These are phyloP conservation scores for Notolepis coatsorum DNA, from an alignment of 2,797 vertebrate species.

Conservation along the genomic window DNA sequence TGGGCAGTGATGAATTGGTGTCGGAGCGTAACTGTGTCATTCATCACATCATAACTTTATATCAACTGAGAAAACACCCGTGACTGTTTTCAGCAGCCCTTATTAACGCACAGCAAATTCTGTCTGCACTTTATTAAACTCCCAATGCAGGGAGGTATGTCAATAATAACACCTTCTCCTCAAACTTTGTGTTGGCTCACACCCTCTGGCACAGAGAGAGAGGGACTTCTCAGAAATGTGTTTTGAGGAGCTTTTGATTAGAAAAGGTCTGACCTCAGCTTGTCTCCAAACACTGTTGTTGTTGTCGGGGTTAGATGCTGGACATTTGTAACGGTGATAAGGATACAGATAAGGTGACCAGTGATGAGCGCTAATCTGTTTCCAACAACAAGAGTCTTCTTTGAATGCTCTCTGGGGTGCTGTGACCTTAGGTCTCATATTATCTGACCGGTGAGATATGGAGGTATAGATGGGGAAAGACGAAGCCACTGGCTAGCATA, in stretches of 20 bases:
- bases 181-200: neutral
- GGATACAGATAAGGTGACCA: constrained; percentile 2
- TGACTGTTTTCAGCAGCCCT: neutral
- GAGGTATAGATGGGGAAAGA: neutral
- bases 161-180: neutral
- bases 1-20: no score
- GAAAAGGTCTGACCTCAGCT: neutral
- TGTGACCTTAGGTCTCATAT: neutral
- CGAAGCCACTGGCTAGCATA: neutral
- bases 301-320: neutral
- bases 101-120: neutral
- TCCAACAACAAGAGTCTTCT: neutral
- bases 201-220: neutral
- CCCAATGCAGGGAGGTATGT: neutral
- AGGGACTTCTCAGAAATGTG: neutral
- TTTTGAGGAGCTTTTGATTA: neutral
- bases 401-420: neutral
- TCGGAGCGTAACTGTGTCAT: no score
- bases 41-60: neutral
- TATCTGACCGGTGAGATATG: constrained; percentile 10
- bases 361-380: neutral
- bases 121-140: constrained; percentile 1
- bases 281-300: neutral
- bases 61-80: neutral
- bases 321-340: constrained; percentile 21